Evolutionary conservation across 2,797 vertebrate genomes (phyloP), one percentile per base, ranked within the genome.

Genomic region (Bovichtus diacanthus): DNA sequence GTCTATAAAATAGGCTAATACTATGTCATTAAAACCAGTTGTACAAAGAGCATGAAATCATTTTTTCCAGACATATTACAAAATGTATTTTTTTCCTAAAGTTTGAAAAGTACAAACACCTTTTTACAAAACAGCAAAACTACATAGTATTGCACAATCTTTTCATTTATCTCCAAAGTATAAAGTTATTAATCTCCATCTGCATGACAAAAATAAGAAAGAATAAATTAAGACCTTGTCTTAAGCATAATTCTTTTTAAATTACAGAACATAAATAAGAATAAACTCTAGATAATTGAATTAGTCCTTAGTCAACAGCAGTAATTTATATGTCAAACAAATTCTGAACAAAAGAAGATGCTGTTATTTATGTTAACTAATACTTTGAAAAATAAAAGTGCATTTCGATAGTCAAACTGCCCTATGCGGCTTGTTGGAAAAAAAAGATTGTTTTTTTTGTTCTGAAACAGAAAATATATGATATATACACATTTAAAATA

Each of bases 61-160:
- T 46, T 80, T 91, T 88, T 85, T 88, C 81, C 85, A 83, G 82
- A 92, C 87, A 91, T 89, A 58, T 90, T 94, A 95, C 91, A 96
- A 96, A 96, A 94, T 90, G 83, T 78, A 60, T 76, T 83, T 85
- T 86, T 87, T 81, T 67, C 81, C 91, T 92, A 93, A 94, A 94
- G 87, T 92, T 95, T 94, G 90, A 92, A 96, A 94, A 96, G 95
- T 98, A 96, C 96, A 97, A 98, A 98, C 93, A 94, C 89, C 61
- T 91, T 90, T 96, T 96, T 97, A 96, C 95, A 98, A 99, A 99
- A 97, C 95, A 95, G 96, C 96, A 96, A 96, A 96, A 96, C 95
- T 96, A 97, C 95, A 91, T 95, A 92, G 96, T 97, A 98, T 98
- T 99, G 97, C 97, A 99, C 97, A 96, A 93, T 96, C 96, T 96